Base-by-base conservation (phyloP, 2,888 invertebrate species). In the Melipona beecheii region DNA sequence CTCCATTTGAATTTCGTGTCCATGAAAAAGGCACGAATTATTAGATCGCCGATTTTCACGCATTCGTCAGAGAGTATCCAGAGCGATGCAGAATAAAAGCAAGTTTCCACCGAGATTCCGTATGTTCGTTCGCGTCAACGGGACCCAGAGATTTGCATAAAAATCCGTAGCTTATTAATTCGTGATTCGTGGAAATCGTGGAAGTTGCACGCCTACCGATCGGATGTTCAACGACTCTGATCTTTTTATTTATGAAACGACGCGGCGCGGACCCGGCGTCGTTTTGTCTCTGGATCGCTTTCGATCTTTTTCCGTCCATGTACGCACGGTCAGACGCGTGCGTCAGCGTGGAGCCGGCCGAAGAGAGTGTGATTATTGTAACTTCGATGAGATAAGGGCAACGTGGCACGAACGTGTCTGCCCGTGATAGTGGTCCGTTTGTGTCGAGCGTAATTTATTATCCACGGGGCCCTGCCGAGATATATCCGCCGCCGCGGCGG, bases 361-460 rank as follows among this genome's bases (percentile, higher is more conserved):
- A 76, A 72, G 85, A 88, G 81, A 90, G 91, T 89, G 90, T 88
- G 92, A 93, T 93, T 92, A 92, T 91, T 93, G 90, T 89, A 91
- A 91, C 91, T 93, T 92, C 91, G 89, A 89, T 83, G 92, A 92
- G 93, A 93, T 93, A 93, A 93, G 91, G 87, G 88, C 91, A 91
- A 92, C 91, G 92, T 90, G 90, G 89, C 88, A 89, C 91, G 84
- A 87, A 91, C 91, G 90, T 92, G 93, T 94, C 93, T 94, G 93
- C 91, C 87, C 81, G 92, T 90, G 94, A 94, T 94, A 94, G 91
- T 91, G 89, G 87, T 81, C 87, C 91, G 91, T 89, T 92, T 91
- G 90, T 92, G 90, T 90, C 88, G 89, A 83, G 84, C 86, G 89
- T 93, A 93, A 93, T 94, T 94, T 93, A 94, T 94, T 93, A 91